phyloP scores from a whole-genome alignment of 2,888 invertebrate species.

The Anaspis maculata region DNA sequence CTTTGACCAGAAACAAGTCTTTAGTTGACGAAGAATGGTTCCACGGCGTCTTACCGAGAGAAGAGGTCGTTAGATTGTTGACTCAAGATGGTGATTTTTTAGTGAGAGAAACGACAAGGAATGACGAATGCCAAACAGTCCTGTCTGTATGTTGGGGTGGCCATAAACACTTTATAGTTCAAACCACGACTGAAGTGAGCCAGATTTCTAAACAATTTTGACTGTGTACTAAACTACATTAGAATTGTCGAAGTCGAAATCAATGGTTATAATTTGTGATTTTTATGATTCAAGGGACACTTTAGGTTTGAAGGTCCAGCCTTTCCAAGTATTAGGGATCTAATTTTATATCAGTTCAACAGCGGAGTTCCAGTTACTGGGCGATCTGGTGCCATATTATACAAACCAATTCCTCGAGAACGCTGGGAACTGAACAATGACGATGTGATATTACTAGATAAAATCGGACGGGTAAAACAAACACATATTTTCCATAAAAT shows the following conservation, averaged over 20 bases:
- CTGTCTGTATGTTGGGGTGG: conserved; percentile 94
- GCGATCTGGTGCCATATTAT: conserved; percentile 82
- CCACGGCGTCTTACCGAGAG: conserved; percentile 91
- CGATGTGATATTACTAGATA: conserved; percentile 82
- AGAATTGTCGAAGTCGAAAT: too few relatives aligned
- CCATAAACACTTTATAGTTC: conserved; percentile 95
- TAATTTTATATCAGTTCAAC: conserved; percentile 82
- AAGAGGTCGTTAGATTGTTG: conserved; percentile 87
- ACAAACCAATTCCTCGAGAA: conserved; percentile 79
- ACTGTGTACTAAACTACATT: too few relatives aligned
- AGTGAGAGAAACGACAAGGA: conserved; percentile 85
- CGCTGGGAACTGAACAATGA: conserved; percentile 95
- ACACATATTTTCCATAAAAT: too few relatives aligned
- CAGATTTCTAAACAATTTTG: too few relatives aligned
- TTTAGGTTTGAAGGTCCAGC: conserved; percentile 91
- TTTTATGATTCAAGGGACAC: conserved; percentile 59
- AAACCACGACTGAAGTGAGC: conserved; percentile 86
- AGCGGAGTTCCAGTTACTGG: conserved; percentile 85
- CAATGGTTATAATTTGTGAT: too few relatives aligned
- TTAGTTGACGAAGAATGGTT: conserved; percentile 94
- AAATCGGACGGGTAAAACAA: conserved; percentile 87
- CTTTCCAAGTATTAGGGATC: conserved; percentile 85
- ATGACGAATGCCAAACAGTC: conserved; percentile 87
- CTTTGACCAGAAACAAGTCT: conserved; percentile 47
- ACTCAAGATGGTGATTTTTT: conserved; percentile 91